These are phyloP conservation scores for Ylistrum balloti DNA, from an alignment of 1,140 invertebrate genomes.

Conservation along the genomic window DNA sequence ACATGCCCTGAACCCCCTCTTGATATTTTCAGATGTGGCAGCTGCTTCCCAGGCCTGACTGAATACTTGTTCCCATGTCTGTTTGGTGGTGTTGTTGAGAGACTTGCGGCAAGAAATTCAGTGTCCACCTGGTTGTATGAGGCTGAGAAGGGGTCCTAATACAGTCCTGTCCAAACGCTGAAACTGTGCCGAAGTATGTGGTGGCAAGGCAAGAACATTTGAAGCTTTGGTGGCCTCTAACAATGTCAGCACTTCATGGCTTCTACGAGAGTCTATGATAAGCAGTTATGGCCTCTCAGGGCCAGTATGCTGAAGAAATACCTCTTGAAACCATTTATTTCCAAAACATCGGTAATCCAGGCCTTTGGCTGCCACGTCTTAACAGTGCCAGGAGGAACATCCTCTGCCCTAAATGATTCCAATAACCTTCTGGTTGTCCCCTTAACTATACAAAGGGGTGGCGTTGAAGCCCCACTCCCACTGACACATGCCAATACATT, in stretches of 20 bases:
- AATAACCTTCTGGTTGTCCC: conserved; percentile 43
- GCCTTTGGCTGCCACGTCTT: conserved; percentile 42
- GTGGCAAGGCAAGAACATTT: conserved; percentile 59
- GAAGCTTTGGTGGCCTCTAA: conserved; percentile 57
- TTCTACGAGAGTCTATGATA: conserved; percentile 64
- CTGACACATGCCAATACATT: conserved; percentile 57
- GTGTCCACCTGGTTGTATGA: conserved; percentile 60
- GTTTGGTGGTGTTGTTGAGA: conserved; percentile 58
- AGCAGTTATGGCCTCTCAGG: conserved; percentile 64
- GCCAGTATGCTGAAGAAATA: conserved; percentile 63
- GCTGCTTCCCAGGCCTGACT: conserved; percentile 55
- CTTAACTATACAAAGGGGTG: conserved; percentile 47
- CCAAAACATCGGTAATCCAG: conserved; percentile 57
- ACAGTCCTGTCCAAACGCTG: conserved; percentile 60
- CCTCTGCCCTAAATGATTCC: background rate
- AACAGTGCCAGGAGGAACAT: conserved; percentile 32
- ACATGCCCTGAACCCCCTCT: conserved; percentile 52
- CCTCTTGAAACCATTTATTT: conserved; percentile 61
- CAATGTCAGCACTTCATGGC: conserved; percentile 60
- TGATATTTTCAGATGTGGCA: conserved; percentile 49
- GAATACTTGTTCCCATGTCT: conserved; percentile 55
- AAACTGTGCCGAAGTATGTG: conserved; percentile 58
- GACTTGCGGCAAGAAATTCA: conserved; percentile 59
- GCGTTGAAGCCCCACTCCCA: conserved; percentile 44
- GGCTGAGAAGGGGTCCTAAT: conserved; percentile 66